These are phyloP conservation scores for Pseudomyrmex gracilis DNA, from an alignment of 1,140 invertebrate genomes.

Conservation along the genomic window DNA sequence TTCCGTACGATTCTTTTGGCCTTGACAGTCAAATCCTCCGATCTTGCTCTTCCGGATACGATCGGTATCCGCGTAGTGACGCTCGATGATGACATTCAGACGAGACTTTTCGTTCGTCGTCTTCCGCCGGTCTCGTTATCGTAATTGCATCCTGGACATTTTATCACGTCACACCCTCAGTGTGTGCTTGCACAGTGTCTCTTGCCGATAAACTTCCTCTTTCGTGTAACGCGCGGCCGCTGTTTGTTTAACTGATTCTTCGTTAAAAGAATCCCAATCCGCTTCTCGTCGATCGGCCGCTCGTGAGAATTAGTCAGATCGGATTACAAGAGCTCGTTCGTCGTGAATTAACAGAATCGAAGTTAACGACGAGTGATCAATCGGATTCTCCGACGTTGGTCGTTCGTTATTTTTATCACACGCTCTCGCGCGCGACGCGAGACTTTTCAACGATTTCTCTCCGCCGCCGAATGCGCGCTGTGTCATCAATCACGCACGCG, in stretches of 20 bases:
- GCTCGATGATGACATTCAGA: neutral
- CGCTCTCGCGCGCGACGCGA: neutral
- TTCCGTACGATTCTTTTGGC: neutral
- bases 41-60: neutral
- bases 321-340: neutral
- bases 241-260: neutral
- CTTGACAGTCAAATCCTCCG: no score
- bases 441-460: slow-evolving; percentile 3
- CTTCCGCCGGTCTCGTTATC: slow-evolving; percentile 30
- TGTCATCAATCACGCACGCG: slow-evolving; percentile 14
- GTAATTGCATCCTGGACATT: slow-evolving; percentile 15
- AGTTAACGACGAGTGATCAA: neutral
- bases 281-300: neutral
- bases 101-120: neutral
- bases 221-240: neutral
- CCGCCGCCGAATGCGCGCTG: neutral
- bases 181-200: neutral
- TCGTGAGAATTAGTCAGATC: neutral
- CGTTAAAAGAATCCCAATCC: neutral
- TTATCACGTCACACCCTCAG: slow-evolving; percentile 49
- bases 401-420: neutral
- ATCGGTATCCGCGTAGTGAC: neutral
- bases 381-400: slow-evolving; percentile 7
- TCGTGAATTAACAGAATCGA: slow-evolving; percentile 7
- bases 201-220: slow-evolving; percentile 43